These are phyloP conservation scores for Trichomycterus rosablanca DNA, from an alignment of 2,113 vertebrate species.

Conservation along the genomic window DNA sequence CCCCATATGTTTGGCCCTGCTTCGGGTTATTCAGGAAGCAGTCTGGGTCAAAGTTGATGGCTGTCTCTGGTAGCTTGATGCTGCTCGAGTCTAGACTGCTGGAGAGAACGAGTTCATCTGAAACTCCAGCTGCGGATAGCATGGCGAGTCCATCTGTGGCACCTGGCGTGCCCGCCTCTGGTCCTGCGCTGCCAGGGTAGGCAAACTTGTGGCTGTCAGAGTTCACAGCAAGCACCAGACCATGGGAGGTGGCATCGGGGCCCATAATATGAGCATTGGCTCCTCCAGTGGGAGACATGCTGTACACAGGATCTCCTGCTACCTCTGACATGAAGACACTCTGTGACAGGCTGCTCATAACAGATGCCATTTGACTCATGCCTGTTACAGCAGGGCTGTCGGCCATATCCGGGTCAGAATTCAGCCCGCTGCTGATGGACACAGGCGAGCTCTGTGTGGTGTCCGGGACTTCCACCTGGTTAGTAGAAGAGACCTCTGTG, in stretches of 20 bases:
- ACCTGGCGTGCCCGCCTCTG: slow-evolving; percentile 55
- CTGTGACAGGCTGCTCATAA: slow-evolving; percentile 92
- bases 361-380: slow-evolving; percentile 91
- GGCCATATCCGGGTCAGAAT: slow-evolving; percentile 92
- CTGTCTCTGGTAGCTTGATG: slow-evolving; percentile 91
- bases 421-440: slow-evolving; percentile 97
- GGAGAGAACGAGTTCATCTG: slow-evolving; percentile 93
- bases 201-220: slow-evolving; percentile 95
- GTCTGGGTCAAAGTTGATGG: slow-evolving; percentile 98
- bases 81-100: slow-evolving; percentile 84
- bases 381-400: slow-evolving; percentile 93
- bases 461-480: slow-evolving; percentile 97
- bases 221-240: slow-evolving; percentile 86
- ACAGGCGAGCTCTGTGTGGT: slow-evolving; percentile 97
- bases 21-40: slow-evolving; percentile 99
- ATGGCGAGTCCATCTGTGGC: slow-evolving; percentile 82
- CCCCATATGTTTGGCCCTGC: slow-evolving; percentile 97
- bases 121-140: slow-evolving; percentile 81
- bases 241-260: slow-evolving; percentile 82
- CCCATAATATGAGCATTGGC: slow-evolving; percentile 91
- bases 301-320: slow-evolving; percentile 88
- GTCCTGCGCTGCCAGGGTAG: slow-evolving; percentile 79
- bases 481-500: slow-evolving; percentile 96
- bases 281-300: slow-evolving; percentile 90
- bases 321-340: slow-evolving; percentile 98